A percentile compares a stretch with the other conserved stretches of the same genome.
phyloP scores from a whole-genome alignment of 2,888 invertebrate species.

The Cosmorhoe ocellata region DNA sequence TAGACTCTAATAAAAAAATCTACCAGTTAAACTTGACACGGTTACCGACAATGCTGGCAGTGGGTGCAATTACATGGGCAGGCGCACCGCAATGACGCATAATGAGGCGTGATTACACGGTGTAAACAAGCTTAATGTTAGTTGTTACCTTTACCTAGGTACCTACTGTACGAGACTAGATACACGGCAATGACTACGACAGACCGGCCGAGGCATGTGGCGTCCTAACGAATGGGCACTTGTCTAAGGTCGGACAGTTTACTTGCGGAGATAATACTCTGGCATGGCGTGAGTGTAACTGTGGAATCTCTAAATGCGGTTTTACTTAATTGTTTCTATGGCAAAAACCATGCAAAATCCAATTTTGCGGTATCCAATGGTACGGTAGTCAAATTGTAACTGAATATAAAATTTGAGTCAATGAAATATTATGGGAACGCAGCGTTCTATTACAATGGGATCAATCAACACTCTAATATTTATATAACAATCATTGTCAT shows the following conservation, averaged over 20 bases:
- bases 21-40: slow-evolving; percentile 44
- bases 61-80: slow-evolving; percentile 35
- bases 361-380: no score
- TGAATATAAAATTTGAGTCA: no score
- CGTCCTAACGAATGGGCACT: not conserved
- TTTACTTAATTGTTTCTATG: no score
- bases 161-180: not conserved
- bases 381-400: no score
- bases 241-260: not conserved
- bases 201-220: not conserved
- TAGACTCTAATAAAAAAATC: no score
- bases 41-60: slow-evolving; percentile 34
- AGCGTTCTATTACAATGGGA: not conserved
- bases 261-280: not conserved
- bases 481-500: slow-evolving; percentile 26
- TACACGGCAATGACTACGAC: not conserved
- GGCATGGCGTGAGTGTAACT: no score
- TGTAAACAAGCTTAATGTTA: slow-evolving; percentile 34
- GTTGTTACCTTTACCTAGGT: not conserved
- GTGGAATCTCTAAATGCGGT: not conserved
- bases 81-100: slow-evolving; percentile 29
- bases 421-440: not conserved
- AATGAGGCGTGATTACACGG: slow-evolving; percentile 31
- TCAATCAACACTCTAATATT: slow-evolving; percentile 1
- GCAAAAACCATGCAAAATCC: no score